These are phyloP conservation scores for Chlorocebus sabaeus DNA, from an alignment of 2,113 vertebrate species.

Conservation along the genomic window DNA sequence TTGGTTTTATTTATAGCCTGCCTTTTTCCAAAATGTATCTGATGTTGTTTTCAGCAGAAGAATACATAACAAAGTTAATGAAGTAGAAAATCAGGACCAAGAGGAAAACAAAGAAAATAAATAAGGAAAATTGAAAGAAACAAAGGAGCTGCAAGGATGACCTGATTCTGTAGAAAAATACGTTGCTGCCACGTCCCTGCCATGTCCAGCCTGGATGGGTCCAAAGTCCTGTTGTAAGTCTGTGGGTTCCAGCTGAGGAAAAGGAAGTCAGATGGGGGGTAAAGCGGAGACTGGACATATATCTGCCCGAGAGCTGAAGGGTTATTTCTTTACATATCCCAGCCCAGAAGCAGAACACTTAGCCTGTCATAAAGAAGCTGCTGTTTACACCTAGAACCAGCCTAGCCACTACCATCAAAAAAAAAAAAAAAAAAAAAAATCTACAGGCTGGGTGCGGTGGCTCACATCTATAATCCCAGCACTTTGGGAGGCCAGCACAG, in stretches of 20 bases:
- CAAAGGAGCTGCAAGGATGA: not conserved
- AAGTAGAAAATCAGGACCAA: constrained; percentile 51
- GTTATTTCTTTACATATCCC: not conserved
- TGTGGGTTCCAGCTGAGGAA: not conserved
- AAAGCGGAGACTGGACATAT: not conserved
- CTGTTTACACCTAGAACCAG: not conserved
- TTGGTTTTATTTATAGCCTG: constrained; percentile 44
- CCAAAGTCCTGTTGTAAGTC: too few species aligned
- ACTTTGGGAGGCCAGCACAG: too few species aligned
- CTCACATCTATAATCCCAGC: not conserved
- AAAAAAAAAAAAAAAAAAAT: not conserved
- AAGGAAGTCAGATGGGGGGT: not conserved
- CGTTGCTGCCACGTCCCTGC: not conserved
- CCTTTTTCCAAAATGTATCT: constrained; percentile 36
- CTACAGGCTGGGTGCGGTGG: not conserved
- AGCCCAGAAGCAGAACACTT: not conserved
- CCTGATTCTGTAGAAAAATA: not conserved
- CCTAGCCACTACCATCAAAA: not conserved
- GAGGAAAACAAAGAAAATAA: constrained; percentile 16
- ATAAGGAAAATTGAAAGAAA: not conserved
- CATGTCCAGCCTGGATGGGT: not conserved
- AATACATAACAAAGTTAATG: constrained; percentile 34
- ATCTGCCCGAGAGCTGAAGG: not conserved
- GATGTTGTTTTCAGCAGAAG: constrained; percentile 37
- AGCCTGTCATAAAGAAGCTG: not conserved